A percentile compares a stretch with the other conserved stretches of the same genome.
Evolutionary conservation across 2,797 vertebrate genomes (phyloP).

Genomic region (Helarctos malayanus): DNA sequence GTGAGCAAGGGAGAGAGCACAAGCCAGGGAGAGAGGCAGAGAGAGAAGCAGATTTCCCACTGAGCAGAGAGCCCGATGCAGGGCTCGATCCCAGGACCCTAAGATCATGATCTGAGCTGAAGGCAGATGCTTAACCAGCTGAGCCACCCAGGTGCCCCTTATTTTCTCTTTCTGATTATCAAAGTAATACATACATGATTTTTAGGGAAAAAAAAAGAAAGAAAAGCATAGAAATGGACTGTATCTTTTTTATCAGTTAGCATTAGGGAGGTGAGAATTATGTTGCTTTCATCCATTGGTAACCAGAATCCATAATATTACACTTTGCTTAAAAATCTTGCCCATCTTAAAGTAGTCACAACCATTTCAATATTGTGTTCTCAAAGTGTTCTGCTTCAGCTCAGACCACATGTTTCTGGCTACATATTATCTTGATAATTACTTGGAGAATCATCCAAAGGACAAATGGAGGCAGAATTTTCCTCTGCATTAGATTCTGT

Average conservation of each 20-base stretch:
- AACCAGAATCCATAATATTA: neutral
- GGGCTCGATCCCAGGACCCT: too few relatives aligned
- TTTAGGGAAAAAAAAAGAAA: neutral
- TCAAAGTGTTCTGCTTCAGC: neutral
- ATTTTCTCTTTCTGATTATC: neutral
- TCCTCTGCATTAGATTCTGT: neutral
- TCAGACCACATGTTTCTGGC: neutral
- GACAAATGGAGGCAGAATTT: neutral
- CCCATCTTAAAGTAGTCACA: neutral
- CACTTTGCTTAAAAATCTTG: neutral
- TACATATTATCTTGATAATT: neutral
- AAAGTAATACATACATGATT: neutral
- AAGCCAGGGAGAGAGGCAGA: too few relatives aligned
- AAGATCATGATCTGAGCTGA: too few relatives aligned
- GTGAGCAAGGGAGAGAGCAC: too few relatives aligned
- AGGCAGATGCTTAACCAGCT: neutral
- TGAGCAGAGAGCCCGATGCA: too few relatives aligned
- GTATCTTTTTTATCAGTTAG: neutral
- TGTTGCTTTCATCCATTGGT: neutral
- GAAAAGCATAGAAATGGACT: neutral
- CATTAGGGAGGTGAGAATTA: neutral
- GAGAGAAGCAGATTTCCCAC: too few relatives aligned
- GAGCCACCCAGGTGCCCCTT: neutral
- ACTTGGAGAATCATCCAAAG: neutral
- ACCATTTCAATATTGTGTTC: neutral